Percentiles rank a stretch among this genome's conserved stretches.
Evolutionary conservation across 2,888 invertebrate genomes (phyloP).

Genomic region (Branchellion lobata): DNA sequence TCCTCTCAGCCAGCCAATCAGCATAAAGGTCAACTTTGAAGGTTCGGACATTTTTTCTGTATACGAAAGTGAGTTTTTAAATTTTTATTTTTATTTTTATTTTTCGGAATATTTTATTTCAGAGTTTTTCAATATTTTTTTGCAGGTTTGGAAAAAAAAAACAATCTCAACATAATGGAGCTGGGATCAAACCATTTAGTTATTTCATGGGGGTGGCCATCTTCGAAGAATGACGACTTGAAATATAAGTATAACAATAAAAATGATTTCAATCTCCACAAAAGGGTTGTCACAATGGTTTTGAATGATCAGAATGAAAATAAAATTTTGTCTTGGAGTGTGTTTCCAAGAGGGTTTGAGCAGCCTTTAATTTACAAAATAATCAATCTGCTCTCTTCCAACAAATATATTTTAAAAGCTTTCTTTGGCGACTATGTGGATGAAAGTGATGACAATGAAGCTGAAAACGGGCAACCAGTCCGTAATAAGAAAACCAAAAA

Average conservation of each 20-base stretch:
- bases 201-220: neutral
- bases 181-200: neutral
- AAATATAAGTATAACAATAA: no score
- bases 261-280: no score
- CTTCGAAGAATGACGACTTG: neutral
- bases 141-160: neutral
- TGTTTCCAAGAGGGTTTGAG: neutral
- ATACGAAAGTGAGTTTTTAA: no score
- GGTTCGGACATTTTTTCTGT: neutral
- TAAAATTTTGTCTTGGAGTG: neutral
- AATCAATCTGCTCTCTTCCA: neutral
- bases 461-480: no score
- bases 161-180: neutral
- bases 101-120: no score
- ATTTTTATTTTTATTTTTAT: no score
- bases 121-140: no score
- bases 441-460: no score
- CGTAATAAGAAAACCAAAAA: neutral
- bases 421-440: no score
- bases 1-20: conserved; percentile 3
- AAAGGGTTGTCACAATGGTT: neutral
- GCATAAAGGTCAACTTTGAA: neutral
- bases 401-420: neutral
- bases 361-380: neutral
- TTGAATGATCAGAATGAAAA: neutral